phyloP scores from a whole-genome alignment of 2,888 invertebrate species.

The Drosophila neutralis region DNA sequence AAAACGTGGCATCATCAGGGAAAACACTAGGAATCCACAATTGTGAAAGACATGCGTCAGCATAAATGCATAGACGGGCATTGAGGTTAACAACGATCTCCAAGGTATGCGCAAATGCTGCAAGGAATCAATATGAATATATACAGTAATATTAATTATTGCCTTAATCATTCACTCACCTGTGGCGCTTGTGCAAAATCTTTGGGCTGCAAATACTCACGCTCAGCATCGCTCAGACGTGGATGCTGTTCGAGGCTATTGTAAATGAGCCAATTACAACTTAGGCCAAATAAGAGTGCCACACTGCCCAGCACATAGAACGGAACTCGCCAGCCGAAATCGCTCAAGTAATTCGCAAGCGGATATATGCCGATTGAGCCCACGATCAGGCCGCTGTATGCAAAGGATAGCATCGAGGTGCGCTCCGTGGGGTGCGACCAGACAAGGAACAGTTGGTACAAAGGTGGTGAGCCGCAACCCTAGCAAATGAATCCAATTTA shows the following conservation, averaged over 20 bases:
- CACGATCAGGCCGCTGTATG: conserved; percentile 85
- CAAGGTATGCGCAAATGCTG: conserved; percentile 85
- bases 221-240: conserved; percentile 85
- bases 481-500: conserved; percentile 41
- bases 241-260: conserved; percentile 86
- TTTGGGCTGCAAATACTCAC: conserved; percentile 69
- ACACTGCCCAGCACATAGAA: conserved; percentile 86
- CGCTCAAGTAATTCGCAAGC: conserved; percentile 86
- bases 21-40: conserved; percentile 84
- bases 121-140: background rate
- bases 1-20: conserved; percentile 84
- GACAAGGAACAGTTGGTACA: conserved; percentile 82
- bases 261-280: conserved; percentile 83
- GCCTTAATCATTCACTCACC: conserved; percentile 39
- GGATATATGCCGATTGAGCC: conserved; percentile 86
- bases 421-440: conserved; percentile 85
- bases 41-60: conserved; percentile 85
- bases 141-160: background rate
- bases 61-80: conserved; percentile 85
- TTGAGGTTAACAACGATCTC: conserved; percentile 84
- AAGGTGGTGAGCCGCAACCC: conserved; percentile 83
- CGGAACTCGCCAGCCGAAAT: conserved; percentile 87
- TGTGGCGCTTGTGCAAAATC: conserved; percentile 33
- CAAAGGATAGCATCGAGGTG: conserved; percentile 83
- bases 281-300: conserved; percentile 74